These are phyloP conservation scores for Megamerina dolium DNA, from an alignment of 2,888 invertebrate genomes.

Conservation along the genomic window DNA sequence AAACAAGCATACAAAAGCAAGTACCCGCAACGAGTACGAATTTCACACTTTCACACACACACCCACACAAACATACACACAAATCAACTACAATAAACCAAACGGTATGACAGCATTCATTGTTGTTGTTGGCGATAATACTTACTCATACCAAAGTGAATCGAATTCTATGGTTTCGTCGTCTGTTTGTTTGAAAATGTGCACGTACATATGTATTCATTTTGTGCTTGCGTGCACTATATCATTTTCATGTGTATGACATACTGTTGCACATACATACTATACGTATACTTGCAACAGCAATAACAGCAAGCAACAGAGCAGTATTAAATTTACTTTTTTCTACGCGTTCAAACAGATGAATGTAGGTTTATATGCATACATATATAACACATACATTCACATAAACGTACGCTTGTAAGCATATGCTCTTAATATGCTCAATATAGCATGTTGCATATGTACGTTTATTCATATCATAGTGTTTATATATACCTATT, in stretches of 20 bases:
- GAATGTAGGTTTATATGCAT: neutral
- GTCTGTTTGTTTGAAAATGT: conserved; percentile 1
- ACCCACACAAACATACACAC: no score
- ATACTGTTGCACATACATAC: no score
- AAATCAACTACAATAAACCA: no score
- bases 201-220: neutral
- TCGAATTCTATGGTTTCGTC: neutral
- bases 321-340: no score
- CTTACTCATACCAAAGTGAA: neutral
- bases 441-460: conserved; percentile 16
- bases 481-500: no score
- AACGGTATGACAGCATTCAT: neutral
- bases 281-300: no score
- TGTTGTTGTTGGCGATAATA: neutral
- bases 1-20: no score
- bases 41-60: conserved; percentile 16
- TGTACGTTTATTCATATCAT: no score
- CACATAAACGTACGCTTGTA: neutral
- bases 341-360: no score
- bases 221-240: neutral
- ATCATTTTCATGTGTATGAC: no score
- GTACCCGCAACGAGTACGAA: conserved; percentile 15
- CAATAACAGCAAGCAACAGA: no score
- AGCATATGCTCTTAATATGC: neutral
- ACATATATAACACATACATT: neutral